Conservation (phyloP, 2,797 vertebrate species). For the Neoniphon sammara region DNA sequence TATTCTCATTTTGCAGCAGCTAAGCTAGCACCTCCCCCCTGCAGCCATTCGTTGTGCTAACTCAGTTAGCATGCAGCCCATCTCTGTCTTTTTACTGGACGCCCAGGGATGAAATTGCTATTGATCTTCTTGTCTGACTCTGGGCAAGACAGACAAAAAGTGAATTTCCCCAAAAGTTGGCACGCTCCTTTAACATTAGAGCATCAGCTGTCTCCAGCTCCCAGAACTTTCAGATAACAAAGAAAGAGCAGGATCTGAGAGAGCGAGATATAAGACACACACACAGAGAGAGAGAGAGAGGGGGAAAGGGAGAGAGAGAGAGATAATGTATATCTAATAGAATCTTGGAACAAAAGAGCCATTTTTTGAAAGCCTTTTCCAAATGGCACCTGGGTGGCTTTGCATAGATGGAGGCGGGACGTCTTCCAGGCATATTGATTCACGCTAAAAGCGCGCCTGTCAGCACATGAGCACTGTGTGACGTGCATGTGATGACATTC, state of each 20-base stretch:
- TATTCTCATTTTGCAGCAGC: too few relatives aligned
- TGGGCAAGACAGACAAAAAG: too few relatives aligned
- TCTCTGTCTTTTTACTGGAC: not conserved
- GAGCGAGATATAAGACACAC: not conserved
- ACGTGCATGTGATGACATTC: conserved; percentile 35
- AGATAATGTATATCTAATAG: conserved; percentile 21
- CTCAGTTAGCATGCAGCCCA: too few relatives aligned
- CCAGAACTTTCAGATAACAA: not conserved
- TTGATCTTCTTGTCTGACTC: too few relatives aligned
- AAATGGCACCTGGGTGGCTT: conserved; percentile 46
- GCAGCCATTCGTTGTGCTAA: too few relatives aligned
- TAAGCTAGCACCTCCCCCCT: too few relatives aligned
- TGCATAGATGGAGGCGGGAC: conserved; percentile 9
- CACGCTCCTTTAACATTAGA: conserved; percentile 1
- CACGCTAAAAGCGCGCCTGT: conserved; percentile 48
- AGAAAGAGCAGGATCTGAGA: not conserved
- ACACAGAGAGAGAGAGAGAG: not conserved
- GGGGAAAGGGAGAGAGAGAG: not conserved
- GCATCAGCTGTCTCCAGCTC: conserved; percentile 19
- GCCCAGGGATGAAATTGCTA: too few relatives aligned
- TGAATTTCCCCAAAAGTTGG: not conserved
- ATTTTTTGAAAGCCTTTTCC: conserved; percentile 46
- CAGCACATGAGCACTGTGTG: conserved; percentile 52
- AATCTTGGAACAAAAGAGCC: conserved; percentile 15
- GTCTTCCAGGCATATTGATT: conserved; percentile 11